phyloP scores from a whole-genome alignment of 2,113 vertebrate genomes.

The Crotalus tigris region DNA sequence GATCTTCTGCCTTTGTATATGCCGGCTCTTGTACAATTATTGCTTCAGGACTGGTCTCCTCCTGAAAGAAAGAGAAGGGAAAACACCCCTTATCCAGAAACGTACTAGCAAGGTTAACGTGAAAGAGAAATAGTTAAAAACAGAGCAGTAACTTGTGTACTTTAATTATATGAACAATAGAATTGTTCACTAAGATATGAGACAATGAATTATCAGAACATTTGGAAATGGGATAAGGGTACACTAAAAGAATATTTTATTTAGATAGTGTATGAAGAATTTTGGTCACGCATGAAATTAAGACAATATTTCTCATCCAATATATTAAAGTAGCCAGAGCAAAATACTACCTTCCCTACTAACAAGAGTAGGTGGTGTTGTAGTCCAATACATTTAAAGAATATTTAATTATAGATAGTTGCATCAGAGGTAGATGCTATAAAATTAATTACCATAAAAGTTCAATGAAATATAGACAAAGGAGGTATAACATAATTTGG shows the following conservation, averaged over 20 bases:
- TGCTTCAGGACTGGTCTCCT: conserved; percentile 76
- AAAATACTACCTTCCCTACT: not conserved
- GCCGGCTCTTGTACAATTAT: conserved; percentile 79
- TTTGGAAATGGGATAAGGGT: not conserved
- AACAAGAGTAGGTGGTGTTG: not conserved
- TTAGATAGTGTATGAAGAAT: not conserved
- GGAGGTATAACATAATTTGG: not conserved
- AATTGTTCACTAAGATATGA: not conserved
- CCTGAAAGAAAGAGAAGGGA: conserved; percentile 61
- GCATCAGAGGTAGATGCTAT: not conserved
- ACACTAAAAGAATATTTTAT: not conserved
- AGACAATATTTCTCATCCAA: not conserved
- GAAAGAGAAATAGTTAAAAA: not conserved
- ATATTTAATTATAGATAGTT: not conserved
- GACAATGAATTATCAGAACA: not conserved
- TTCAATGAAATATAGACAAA: not conserved
- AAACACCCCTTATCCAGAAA: not conserved
- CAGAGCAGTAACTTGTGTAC: not conserved
- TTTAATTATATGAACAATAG: rapidly evolving
- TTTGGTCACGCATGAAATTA: not conserved
- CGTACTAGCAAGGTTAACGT: not conserved
- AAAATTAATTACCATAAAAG: not conserved
- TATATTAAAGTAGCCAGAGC: not conserved
- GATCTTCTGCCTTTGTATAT: conserved; percentile 62
- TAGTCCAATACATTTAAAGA: not conserved